These are phyloP conservation scores for Nipponacmea schrenckii DNA, from an alignment of 2,888 invertebrate species.

Conservation along the genomic window DNA sequence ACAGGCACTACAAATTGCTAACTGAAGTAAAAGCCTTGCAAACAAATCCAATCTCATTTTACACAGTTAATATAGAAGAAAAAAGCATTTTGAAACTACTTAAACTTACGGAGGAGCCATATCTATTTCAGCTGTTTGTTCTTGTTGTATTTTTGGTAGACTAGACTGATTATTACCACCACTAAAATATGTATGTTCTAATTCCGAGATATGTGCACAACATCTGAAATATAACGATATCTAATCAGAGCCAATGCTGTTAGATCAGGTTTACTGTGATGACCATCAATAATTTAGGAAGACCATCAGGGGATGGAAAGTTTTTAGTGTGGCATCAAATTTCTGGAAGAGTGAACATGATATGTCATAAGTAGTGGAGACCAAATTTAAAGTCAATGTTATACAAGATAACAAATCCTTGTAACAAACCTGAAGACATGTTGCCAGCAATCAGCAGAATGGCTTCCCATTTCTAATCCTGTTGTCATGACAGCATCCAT, in stretches of 20 bases:
- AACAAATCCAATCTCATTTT: too few relatives aligned
- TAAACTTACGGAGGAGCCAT: conserved; percentile 5
- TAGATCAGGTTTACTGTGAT: too few relatives aligned
- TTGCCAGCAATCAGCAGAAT: conserved; percentile 93
- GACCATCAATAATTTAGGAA: too few relatives aligned
- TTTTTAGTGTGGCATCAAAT: too few relatives aligned
- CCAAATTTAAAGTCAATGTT: too few relatives aligned
- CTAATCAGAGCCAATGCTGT: neutral
- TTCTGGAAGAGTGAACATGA: too few relatives aligned
- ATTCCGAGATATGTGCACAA: conserved; percentile 89
- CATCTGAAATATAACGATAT: conserved; percentile 72
- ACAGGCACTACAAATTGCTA: too few relatives aligned
- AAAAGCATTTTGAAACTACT: neutral
- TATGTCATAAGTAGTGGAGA: too few relatives aligned
- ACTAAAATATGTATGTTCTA: conserved; percentile 91
- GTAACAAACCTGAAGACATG: conserved; percentile 82
- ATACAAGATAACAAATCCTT: too few relatives aligned
- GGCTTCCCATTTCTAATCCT: conserved; percentile 90
- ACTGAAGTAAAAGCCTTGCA: too few relatives aligned
- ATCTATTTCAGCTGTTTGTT: conserved; percentile 29
- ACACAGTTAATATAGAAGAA: too few relatives aligned
- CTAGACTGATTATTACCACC: conserved; percentile 73
- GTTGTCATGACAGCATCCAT: conserved; percentile 89
- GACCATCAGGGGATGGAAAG: too few relatives aligned
- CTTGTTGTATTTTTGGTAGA: conserved; percentile 56